Conservation (phyloP, 2,113 vertebrate genomes). For the Symphodus melops region DNA sequence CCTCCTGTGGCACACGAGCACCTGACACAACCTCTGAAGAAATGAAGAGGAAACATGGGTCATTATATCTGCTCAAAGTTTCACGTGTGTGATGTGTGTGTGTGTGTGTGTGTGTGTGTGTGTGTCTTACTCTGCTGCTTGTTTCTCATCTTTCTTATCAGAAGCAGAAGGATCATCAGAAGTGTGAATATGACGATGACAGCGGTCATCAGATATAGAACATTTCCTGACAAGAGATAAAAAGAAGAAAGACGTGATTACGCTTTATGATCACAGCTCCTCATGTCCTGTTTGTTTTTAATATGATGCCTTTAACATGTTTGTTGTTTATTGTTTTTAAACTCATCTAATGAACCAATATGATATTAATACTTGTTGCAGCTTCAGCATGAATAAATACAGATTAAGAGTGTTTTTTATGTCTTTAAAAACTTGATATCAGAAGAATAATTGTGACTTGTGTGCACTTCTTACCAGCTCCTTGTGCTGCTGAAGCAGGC, state of each 20-base stretch:
- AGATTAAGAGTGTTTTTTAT: too few relatives aligned
- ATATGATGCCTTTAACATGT: too few relatives aligned
- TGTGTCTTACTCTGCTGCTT: constrained; percentile 8
- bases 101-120: background rate
- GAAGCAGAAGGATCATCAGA: background rate
- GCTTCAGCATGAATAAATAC: too few relatives aligned
- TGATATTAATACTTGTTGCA: too few relatives aligned
- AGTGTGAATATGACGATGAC: background rate
- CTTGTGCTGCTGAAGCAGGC: background rate
- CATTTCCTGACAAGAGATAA: constrained; percentile 2
- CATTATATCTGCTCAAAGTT: too few relatives aligned
- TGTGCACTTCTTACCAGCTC: constrained; percentile 4
- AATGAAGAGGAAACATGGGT: background rate
- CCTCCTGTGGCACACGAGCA: background rate
- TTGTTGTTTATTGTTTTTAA: too few relatives aligned
- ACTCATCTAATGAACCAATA: too few relatives aligned
- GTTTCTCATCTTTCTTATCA: background rate
- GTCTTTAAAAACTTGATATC: too few relatives aligned
- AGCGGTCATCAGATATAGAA: constrained; percentile 1
- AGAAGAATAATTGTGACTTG: background rate
- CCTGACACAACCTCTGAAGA: constrained; percentile 17
- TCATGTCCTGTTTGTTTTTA: background rate
- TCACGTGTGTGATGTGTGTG: background rate
- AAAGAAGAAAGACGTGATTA: background rate
- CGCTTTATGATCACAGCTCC: background rate